Evolutionary conservation across 2,113 vertebrate genomes (phyloP).

Genomic region (Eolophus roseicapilla): DNA sequence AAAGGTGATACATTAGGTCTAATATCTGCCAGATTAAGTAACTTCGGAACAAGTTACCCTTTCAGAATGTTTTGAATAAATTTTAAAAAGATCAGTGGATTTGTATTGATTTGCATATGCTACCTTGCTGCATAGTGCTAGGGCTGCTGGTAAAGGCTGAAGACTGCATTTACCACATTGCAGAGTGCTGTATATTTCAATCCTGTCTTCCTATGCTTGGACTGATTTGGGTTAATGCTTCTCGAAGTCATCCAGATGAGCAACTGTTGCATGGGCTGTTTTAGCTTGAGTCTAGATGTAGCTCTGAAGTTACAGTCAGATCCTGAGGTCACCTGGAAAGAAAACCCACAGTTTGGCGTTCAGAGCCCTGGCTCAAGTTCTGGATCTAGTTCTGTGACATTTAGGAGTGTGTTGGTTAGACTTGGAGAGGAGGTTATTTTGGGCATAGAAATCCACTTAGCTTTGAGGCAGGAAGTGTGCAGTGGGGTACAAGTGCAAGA

Average conservation of each 20-base stretch:
- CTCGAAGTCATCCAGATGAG: neutral
- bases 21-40: neutral
- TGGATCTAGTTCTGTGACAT: neutral
- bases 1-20: neutral
- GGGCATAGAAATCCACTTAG: neutral
- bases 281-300: neutral
- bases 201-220: accelerated
- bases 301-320: neutral
- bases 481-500: neutral
- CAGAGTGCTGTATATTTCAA: too few species aligned
- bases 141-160: neutral
- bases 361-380: neutral
- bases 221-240: accelerated
- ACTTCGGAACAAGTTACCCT: neutral
- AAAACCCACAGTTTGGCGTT: neutral
- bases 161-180: accelerated
- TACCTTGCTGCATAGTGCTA: accelerated
- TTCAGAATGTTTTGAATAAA: neutral
- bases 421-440: neutral
- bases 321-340: neutral
- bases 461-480: neutral
- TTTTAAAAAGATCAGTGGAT: neutral
- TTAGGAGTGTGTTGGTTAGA: neutral
- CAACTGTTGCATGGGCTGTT: neutral
- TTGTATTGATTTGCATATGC: neutral